Evolutionary conservation across 2,797 vertebrate species (phyloP).

Genomic region (Poecilia wingei): DNA sequence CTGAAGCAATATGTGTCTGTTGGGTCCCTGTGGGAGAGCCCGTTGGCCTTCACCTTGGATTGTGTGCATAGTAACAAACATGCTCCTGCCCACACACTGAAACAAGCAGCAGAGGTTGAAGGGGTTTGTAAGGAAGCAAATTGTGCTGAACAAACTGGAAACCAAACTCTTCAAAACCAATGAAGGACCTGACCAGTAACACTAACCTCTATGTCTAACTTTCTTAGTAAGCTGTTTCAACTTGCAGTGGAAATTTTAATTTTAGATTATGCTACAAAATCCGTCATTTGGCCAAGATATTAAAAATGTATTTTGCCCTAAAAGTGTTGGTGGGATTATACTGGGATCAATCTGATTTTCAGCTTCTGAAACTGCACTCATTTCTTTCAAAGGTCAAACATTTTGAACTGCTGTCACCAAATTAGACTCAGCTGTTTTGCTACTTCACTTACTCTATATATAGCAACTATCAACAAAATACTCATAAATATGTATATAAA

Average conservation of each 20-base stretch:
- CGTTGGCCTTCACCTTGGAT: conserved; percentile 66
- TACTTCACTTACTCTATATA: neutral
- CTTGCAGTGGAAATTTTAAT: neutral
- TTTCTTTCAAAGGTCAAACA: neutral
- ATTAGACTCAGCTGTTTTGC: neutral
- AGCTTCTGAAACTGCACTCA: neutral
- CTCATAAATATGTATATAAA: neutral
- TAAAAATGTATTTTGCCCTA: neutral
- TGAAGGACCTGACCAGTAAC: neutral
- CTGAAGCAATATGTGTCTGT: conserved; percentile 31
- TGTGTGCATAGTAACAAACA: conserved; percentile 46
- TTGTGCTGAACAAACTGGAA: neutral
- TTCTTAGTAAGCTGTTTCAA: neutral
- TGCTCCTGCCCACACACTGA: conserved; percentile 29
- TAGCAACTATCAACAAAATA: neutral
- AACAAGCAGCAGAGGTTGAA: conserved; percentile 26
- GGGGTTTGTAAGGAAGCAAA: conserved; percentile 13
- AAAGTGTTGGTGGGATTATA: neutral
- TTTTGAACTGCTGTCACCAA: neutral
- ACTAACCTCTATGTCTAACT: neutral
- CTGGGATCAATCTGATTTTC: neutral
- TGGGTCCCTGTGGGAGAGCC: conserved; percentile 52
- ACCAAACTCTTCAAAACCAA: conserved; percentile 9
- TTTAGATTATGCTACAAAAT: neutral
- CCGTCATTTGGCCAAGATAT: neutral